Conservation (phyloP, 2,113 vertebrate species). For the Spizaetus ornatus region DNA sequence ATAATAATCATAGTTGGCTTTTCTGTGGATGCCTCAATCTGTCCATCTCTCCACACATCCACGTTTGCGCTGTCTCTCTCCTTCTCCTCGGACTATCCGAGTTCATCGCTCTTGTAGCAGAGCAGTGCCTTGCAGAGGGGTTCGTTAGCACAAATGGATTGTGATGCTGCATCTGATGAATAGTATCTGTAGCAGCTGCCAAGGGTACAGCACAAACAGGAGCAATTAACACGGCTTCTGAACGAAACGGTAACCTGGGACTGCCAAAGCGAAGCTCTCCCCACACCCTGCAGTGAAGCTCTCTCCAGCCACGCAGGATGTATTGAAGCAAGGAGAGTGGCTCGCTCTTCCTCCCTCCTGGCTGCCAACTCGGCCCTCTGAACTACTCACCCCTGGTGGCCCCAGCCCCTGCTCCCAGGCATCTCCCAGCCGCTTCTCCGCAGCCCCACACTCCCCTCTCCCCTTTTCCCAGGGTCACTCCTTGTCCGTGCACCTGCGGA, state of each 20-base stretch:
- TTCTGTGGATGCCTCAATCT: not conserved
- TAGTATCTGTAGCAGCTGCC: not conserved
- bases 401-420: not conserved
- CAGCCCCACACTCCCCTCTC: not conserved
- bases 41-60: not conserved
- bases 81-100: rapidly evolving
- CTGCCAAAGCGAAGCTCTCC: not conserved
- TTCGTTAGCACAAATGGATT: not conserved
- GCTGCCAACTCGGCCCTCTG: rapidly evolving
- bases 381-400: not conserved
- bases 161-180: not conserved
- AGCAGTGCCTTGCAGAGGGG: not conserved
- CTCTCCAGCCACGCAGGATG: rapidly evolving
- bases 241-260: too few relatives aligned
- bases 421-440: not conserved
- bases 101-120: not conserved
- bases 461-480: not conserved
- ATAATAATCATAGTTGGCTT: not conserved
- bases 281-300: rapidly evolving
- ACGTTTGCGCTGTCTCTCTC: rapidly evolving
- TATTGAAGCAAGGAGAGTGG: not conserved
- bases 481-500: rapidly evolving
- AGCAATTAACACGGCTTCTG: not conserved
- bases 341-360: not conserved
- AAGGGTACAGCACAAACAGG: not conserved